phyloP scores from a whole-genome alignment of 2,797 vertebrate species.

The Poeciliopsis infans region DNA sequence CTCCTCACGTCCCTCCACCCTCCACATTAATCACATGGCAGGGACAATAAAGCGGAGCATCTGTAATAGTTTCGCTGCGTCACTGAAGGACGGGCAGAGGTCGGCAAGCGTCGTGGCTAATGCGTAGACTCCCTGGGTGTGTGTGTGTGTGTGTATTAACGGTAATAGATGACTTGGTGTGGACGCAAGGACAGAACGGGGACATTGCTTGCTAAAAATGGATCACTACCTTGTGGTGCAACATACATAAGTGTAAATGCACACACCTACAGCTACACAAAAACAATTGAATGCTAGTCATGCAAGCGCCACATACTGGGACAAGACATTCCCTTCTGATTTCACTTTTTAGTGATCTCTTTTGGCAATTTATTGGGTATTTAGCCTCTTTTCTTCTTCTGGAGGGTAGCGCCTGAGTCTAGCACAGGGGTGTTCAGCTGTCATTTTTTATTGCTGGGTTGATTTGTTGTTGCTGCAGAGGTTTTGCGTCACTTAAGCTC shows the following conservation, averaged over 20 bases:
- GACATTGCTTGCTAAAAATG: slow-evolving; percentile 78
- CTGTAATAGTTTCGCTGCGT: slow-evolving; percentile 78
- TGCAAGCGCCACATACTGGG: slow-evolving; percentile 1
- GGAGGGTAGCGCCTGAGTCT: background rate
- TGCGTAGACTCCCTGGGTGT: slow-evolving; percentile 22
- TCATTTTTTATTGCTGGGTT: slow-evolving; percentile 30
- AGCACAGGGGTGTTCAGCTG: slow-evolving; percentile 3
- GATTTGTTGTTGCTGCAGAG: slow-evolving; percentile 71
- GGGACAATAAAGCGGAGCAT: slow-evolving; percentile 81
- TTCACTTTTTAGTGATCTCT: background rate
- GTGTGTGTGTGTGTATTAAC: slow-evolving; percentile 55
- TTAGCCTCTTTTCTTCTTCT: background rate
- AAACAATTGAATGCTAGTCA: background rate
- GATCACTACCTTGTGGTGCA: slow-evolving; percentile 62
- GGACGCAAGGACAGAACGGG: slow-evolving; percentile 81
- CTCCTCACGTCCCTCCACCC: slow-evolving; percentile 75
- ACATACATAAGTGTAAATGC: slow-evolving; percentile 20
- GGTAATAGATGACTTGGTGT: slow-evolving; percentile 78
- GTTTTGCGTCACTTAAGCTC: slow-evolving; percentile 57
- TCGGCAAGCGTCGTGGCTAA: slow-evolving; percentile 56
- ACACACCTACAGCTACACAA: background rate
- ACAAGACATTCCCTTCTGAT: background rate
- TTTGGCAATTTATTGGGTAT: background rate
- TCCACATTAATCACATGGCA: slow-evolving; percentile 83
- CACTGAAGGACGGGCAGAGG: slow-evolving; percentile 80